Base-by-base conservation (phyloP, 2,113 vertebrate genomes). In the Xiphorhynchus elegans region DNA sequence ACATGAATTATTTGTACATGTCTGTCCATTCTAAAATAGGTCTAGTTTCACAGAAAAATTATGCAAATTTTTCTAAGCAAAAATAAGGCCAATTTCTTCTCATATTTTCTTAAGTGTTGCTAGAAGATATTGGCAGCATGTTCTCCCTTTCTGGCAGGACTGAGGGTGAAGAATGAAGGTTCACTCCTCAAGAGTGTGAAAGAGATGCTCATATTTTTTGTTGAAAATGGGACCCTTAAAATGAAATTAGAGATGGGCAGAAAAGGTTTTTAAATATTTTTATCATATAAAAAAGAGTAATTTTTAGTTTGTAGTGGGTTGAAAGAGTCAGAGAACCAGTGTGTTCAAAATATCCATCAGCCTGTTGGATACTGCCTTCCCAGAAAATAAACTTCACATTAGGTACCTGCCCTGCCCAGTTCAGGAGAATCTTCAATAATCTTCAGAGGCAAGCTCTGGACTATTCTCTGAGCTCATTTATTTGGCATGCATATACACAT, bases 81-180 rank as follows among this genome's bases (percentile, higher is more conserved):
- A 94, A 85, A 40, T 85, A 95, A 90, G 84, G 70, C 53, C 3
- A 93, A 95, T 89, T 95, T 95, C 70, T 90, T 95, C 75, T 93
- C 75, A 74, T 95, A 87, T 91, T 95, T 93, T 95, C 78, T 40
- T 63, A 95, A 96, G 84, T 83, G 93, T 91, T 96, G 87, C 82
- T 95, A 52, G 87, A 95, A 93, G 91, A 93, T 72, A 86, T 96
- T 97, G 91, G 94, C 95, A 97, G 82, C 59, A 49, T 76, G n/a
- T 83, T 96, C 89, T 93, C 74, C 37, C 70, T 95, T 97, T 82
- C 94, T 96, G 95, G 91, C 94, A 92, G 77, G 90, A 89, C 84
- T 93, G 78, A 93, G 74, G 85, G 91, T 94, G 93, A 96, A 95
- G 89, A 95, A 95, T 89, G 84, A 95, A 97, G 91, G 89, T 97